A percentile compares a stretch with the other conserved stretches of the same genome.
Evolutionary conservation across 2,113 vertebrate genomes (phyloP).

Genomic region (Sceloporus tristichus): DNA sequence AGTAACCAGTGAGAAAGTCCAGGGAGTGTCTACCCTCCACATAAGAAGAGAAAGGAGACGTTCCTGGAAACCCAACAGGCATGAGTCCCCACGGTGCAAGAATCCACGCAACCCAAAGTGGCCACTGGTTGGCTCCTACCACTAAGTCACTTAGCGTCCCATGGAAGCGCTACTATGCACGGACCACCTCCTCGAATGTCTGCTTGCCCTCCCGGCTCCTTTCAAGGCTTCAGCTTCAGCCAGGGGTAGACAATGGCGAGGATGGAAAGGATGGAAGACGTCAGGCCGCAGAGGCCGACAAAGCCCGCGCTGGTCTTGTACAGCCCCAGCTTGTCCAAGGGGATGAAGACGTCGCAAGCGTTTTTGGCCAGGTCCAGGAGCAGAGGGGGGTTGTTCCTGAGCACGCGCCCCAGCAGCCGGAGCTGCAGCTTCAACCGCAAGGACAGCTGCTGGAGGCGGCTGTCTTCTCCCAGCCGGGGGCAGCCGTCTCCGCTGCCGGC

Average conservation of each 20-base stretch:
- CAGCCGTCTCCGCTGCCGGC: not conserved
- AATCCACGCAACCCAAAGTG: accelerated
- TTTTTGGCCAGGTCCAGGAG: slow-evolving; percentile 91
- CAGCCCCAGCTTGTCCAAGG: slow-evolving; percentile 89
- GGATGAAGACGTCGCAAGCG: slow-evolving; percentile 90
- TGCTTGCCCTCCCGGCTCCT: accelerated
- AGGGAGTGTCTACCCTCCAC: too few relatives aligned
- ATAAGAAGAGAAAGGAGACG: not conserved
- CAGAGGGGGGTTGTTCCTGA: slow-evolving; percentile 87
- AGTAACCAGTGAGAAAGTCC: not conserved
- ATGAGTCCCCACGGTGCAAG: too few relatives aligned
- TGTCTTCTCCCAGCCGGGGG: not conserved
- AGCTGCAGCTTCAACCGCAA: slow-evolving; percentile 75
- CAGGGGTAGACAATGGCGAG: slow-evolving; percentile 90
- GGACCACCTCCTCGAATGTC: not conserved
- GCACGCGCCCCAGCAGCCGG: slow-evolving; percentile 77
- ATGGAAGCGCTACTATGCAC: not conserved
- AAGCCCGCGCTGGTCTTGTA: slow-evolving; percentile 81
- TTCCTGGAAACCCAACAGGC: accelerated
- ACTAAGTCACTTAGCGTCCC: too few relatives aligned
- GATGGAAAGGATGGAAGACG: slow-evolving; percentile 90
- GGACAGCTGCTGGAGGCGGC: slow-evolving; percentile 46
- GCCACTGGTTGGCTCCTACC: too few relatives aligned
- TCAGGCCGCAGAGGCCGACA: slow-evolving; percentile 88
- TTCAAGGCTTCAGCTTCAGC: slow-evolving; percentile 93